Evolutionary conservation across 1,140 invertebrate species (phyloP).

Genomic region (Psix sp.): DNA sequence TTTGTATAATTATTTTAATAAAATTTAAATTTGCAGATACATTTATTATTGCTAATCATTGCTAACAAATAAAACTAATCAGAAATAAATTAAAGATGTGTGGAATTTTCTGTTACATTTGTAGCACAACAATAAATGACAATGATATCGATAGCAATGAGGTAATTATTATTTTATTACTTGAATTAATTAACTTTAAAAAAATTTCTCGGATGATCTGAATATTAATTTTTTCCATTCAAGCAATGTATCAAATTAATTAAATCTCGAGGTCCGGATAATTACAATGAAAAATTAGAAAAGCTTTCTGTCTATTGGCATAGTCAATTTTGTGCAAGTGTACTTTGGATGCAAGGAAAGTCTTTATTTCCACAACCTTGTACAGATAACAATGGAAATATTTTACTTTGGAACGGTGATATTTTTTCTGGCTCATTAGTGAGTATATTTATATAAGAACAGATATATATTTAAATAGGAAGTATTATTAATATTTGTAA

Average conservation of each 20-base stretch:
- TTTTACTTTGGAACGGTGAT: slow-evolving; percentile 90
- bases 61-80: too few relatives aligned
- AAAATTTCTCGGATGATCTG: background rate
- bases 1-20: too few relatives aligned
- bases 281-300: slow-evolving; percentile 56
- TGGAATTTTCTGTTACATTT: too few relatives aligned
- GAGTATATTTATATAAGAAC: slow-evolving; percentile 24
- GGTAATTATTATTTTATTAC: too few relatives aligned
- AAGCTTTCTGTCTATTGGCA: slow-evolving; percentile 78
- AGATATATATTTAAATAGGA: background rate
- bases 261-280: slow-evolving; percentile 76
- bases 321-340: slow-evolving; percentile 81
- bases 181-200: too few relatives aligned
- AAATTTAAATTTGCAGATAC: too few relatives aligned
- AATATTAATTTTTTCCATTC: slow-evolving; percentile 62
- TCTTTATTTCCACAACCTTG: slow-evolving; percentile 79
- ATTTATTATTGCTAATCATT: too few relatives aligned
- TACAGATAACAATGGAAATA: slow-evolving; percentile 77
- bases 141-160: too few relatives aligned
- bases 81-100: too few relatives aligned
- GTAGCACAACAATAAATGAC: too few relatives aligned
- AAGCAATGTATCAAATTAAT: slow-evolving; percentile 70
- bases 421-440: slow-evolving; percentile 80
- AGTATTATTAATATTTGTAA: slow-evolving; percentile 5
- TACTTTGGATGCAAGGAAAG: slow-evolving; percentile 85